These are phyloP conservation scores for Eumaeus atala DNA, from an alignment of 1,140 invertebrate genomes.

Conservation along the genomic window DNA sequence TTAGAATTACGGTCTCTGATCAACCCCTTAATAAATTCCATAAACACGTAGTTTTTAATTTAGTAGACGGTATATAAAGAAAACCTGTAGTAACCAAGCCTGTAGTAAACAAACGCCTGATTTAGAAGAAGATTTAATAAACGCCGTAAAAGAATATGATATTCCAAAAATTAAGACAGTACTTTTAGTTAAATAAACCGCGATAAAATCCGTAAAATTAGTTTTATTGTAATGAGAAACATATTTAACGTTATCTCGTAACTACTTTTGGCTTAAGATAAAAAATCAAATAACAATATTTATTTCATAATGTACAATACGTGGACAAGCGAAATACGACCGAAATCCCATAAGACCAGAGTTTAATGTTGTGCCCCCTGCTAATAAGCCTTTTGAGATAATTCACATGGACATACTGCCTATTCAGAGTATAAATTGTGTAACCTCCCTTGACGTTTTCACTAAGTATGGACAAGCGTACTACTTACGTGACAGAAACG, in stretches of 20 bases:
- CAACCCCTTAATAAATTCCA: conserved; percentile 1
- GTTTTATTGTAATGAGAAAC: conserved; percentile 4
- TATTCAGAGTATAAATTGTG: conserved; percentile 14
- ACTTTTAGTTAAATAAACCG: conserved; percentile 4
- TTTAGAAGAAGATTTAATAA: conserved; percentile 1
- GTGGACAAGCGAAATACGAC: conserved; percentile 24
- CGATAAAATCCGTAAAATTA: neutral
- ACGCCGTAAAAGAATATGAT: neutral
- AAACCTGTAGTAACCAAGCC: neutral
- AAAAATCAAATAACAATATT: conserved; percentile 20
- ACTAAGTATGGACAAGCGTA: conserved; percentile 24
- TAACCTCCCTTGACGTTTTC: conserved; percentile 22
- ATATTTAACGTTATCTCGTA: conserved; percentile 16
- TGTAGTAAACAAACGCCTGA: neutral
- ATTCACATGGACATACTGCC: conserved; percentile 21
- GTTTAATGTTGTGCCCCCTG: conserved; percentile 23
- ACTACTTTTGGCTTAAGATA: conserved; percentile 27
- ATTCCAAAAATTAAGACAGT: conserved; percentile 1
- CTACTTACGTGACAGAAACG: conserved; percentile 17
- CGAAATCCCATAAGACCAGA: conserved; percentile 19
- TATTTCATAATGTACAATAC: conserved; percentile 24
- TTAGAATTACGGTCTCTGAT: neutral
- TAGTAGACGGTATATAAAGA: neutral
- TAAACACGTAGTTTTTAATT: conserved; percentile 1
- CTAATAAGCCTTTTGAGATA: conserved; percentile 21